Evolutionary conservation across 2,113 vertebrate species (phyloP).

Genomic region (Camelus dromedarius): DNA sequence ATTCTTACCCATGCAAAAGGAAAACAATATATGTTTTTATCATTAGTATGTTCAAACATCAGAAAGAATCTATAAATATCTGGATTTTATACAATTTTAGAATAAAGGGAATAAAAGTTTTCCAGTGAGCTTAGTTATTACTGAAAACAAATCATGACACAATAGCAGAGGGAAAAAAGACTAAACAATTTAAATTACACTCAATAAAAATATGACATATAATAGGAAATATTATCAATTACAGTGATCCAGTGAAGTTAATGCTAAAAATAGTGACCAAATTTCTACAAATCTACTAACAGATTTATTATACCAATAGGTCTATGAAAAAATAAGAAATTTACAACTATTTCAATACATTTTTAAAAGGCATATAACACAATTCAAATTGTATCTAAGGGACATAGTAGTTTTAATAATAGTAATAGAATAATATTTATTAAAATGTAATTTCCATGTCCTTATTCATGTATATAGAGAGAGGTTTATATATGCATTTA

Average conservation of each 20-base stretch:
- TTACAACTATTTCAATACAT: background rate
- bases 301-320: background rate
- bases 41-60: background rate
- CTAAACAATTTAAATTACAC: background rate
- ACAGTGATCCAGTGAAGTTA: background rate
- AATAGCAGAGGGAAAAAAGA: background rate
- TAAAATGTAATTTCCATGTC: slow-evolving; percentile 19
- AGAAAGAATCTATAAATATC: background rate
- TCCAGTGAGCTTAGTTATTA: background rate
- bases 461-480: background rate
- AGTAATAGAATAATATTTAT: background rate
- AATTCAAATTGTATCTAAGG: background rate
- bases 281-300: background rate
- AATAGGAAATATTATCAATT: background rate
- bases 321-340: background rate
- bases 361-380: background rate
- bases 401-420: background rate
- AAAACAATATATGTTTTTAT: background rate
- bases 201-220: background rate
- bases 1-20: background rate
- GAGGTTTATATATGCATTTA: background rate
- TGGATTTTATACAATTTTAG: background rate
- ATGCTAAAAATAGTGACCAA: slow-evolving; percentile 24
- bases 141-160: background rate
- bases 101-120: background rate